Base-by-base conservation (phyloP, 2,888 invertebrate genomes). In the Dorcus hopei region DNA sequence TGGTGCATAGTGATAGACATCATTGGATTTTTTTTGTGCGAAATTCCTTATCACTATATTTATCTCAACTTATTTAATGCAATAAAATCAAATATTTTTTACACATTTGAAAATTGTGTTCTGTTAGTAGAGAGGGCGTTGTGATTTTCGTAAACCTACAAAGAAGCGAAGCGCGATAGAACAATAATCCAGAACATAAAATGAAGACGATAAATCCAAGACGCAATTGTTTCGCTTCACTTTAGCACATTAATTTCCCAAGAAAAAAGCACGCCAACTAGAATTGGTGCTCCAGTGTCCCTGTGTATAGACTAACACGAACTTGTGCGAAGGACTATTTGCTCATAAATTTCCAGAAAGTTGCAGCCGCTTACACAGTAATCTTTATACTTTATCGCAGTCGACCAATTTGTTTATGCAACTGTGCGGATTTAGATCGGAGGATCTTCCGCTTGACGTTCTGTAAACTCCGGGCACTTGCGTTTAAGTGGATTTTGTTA, bases 211-310 rank as follows among this genome's bases (percentile, higher is more conserved):
- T 65, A 65, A 65, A 65, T 65, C 58, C 54, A 58, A 63, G 61
- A 61, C 57, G 61, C 63, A 65, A 65, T 65, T 65, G 65, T 65
- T 63, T 63, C 58, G 58, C 60, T 65, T 61, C 58, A 58, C 62
- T 63, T 62, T 60, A 59, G 52, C 60, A 54, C 63, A 65, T 65
- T 65, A 61, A 63, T 63, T 63, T 54, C 54, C 19, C 42, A 19
- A 45, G 16, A 45, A 45, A 45, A 45, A 11, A 23, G 45, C 16
- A 45, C 16, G 45, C 45, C 19, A 45, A 16, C 19, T 19, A 11
- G 19, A 45, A 45, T 45, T 19, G 45, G 45, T 45, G 23, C 45
- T 45, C 45, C 45, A 23, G 23, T 45, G 14, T 45, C 45, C 41
- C 14, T 14, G 4, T 14, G 14, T 41, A 14, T 41, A 41, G 19